These are phyloP conservation scores for Apaloderma vittatum DNA, from an alignment of 2,113 vertebrate genomes.

Conservation along the genomic window DNA sequence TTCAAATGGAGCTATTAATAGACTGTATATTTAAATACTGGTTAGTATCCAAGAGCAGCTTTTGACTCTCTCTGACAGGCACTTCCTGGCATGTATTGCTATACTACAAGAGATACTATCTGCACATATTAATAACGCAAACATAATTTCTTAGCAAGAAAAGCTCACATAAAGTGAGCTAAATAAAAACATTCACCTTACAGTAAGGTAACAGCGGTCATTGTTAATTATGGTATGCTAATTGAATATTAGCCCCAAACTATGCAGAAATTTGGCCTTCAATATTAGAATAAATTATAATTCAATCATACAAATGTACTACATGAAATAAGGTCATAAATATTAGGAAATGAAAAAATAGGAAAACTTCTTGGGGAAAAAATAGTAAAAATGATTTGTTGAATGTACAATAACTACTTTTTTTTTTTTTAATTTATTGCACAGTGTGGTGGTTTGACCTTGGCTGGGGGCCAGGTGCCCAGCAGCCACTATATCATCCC, in stretches of 20 bases:
- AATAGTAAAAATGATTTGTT: not conserved
- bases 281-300: not conserved
- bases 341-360: not conserved
- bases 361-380: not conserved
- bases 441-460: not conserved
- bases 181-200: not conserved
- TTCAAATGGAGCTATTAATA: constrained; percentile 31
- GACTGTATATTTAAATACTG: not conserved
- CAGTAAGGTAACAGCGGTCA: not conserved
- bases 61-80: constrained; percentile 5
- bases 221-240: constrained; percentile 17
- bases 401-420: not conserved
- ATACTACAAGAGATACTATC: not conserved
- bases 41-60: constrained; percentile 1
- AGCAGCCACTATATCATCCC: too few relatives aligned
- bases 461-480: too few relatives aligned
- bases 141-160: not conserved
- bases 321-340: not conserved
- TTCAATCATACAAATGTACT: not conserved
- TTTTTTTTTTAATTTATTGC: not conserved
- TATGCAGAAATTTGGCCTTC: not conserved
- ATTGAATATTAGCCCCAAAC: not conserved
- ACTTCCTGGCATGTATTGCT: not conserved
- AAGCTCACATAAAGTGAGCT: not conserved
- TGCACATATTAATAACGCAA: not conserved